Base-by-base conservation (phyloP, 2,113 vertebrate species). In the Rynchops niger region DNA sequence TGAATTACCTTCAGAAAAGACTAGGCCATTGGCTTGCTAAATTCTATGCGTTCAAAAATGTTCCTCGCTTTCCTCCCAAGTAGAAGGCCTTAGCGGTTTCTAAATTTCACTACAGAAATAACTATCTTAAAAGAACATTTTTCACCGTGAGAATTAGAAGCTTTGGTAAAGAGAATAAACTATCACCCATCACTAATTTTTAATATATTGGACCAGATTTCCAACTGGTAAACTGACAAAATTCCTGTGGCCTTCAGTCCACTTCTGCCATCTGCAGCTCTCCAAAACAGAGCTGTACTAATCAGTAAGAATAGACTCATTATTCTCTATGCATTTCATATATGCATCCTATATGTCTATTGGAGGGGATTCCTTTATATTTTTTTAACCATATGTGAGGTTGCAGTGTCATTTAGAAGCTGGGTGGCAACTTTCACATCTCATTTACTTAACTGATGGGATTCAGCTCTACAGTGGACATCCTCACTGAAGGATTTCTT, bases 371-470 rank as follows among this genome's bases (percentile, higher is more conserved):
- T 30, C 7, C 10, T 85, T 32, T 29, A 18, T 17, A 4, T 18
- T 29, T 72, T 70, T 71, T 79, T 65, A 40, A 32, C 4, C 7
- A 26, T 27, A 16, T 36, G 9, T n/a, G 11, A 88, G 6, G 26
- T 27, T 79, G 47, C 21, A 88, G 91, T 82, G 52, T 92, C 56
- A 93, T 79, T 95, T 97, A 95, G 83, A 97, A 96, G 50, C 45
- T 58, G 47, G 14, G 23, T 78, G 30, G 15, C 38, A 89, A 74
- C 69, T 40, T 97, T 56, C 1, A 7, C 9, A 7, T 93, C 94
- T 95, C 61, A 43, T 97, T 97, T 95, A 89, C 92, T 91, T 93
- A 94, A 93, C 61, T 90, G 74, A 72, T 87, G 38, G 29, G 29
- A 71, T 95, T 94, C 84, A 95, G 52, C 32, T 93, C 36, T 63